These are phyloP conservation scores for Aurelia coerulea DNA, from an alignment of 30 jellyfish, hydroid and myxozoan genomes.

Conservation along the genomic window DNA sequence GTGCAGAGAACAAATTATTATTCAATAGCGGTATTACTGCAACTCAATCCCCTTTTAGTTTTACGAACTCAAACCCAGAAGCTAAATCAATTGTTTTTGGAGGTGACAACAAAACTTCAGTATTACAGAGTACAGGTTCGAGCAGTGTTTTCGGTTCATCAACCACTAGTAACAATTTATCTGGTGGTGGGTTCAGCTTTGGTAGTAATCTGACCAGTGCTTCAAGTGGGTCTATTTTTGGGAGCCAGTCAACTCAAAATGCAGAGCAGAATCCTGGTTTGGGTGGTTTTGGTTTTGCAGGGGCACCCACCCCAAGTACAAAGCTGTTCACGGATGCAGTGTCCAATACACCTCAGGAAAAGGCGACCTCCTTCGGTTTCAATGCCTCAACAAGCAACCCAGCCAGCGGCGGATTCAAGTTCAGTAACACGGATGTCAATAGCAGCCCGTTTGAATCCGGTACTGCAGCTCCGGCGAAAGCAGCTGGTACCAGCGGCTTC, in stretches of 20 bases:
- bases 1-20: slow-evolving; percentile 5
- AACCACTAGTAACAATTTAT: background rate
- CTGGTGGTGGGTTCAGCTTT: slow-evolving; percentile 7
- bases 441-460: slow-evolving; percentile 8
- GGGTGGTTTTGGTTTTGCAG: slow-evolving; percentile 31
- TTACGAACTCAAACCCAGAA: background rate
- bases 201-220: background rate
- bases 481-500: slow-evolving; percentile 22
- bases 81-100: slow-evolving; percentile 3
- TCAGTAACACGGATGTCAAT: slow-evolving; percentile 5
- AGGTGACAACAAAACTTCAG: background rate
- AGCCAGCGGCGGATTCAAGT: slow-evolving; percentile 14
- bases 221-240: background rate
- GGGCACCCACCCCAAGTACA: slow-evolving; percentile 11
- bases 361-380: slow-evolving; percentile 46
- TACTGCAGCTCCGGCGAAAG: background rate
- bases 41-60: background rate
- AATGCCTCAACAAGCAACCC: slow-evolving; percentile 6
- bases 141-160: background rate
- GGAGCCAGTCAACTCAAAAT: slow-evolving; percentile 17
- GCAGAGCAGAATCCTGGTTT: background rate
- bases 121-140: background rate
- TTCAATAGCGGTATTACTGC: background rate
- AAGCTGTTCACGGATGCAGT: slow-evolving; percentile 16
- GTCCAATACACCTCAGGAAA: background rate